Conservation (phyloP, 2,797 vertebrate genomes). For the Danio kyathit region DNA sequence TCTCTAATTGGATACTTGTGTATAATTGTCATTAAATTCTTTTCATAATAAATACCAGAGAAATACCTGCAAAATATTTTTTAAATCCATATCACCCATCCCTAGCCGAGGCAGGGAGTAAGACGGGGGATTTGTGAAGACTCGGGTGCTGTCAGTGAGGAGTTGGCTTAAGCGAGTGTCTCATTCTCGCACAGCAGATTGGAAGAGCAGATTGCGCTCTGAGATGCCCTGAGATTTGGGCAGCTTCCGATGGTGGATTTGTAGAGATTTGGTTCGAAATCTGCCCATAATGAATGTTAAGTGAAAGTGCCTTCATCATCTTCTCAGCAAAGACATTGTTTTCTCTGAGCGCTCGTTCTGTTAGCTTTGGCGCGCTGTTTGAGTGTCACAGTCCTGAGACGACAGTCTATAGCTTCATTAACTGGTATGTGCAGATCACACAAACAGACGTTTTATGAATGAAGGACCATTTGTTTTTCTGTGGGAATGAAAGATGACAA, state of each 20-base stretch:
- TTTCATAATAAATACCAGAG: too few species aligned
- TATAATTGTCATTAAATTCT: too few species aligned
- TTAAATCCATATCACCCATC: too few species aligned
- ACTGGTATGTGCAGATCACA: neutral
- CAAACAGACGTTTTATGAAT: constrained; percentile 22
- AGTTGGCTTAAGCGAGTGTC: constrained; percentile 30
- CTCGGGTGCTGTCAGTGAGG: constrained; percentile 49
- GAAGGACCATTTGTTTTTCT: constrained; percentile 23
- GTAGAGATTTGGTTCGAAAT: constrained; percentile 72
- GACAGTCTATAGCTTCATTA: constrained; percentile 23
- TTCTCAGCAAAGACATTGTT: constrained; percentile 44
- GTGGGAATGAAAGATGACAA: constrained; percentile 5
- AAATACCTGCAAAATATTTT: too few species aligned
- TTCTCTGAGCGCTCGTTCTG: constrained; percentile 45
- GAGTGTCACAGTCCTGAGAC: constrained; percentile 25
- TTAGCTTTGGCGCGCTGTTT: constrained; percentile 43
- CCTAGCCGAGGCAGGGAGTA: neutral
- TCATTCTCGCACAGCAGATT: constrained; percentile 69
- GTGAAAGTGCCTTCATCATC: constrained; percentile 53
- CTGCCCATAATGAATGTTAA: constrained; percentile 65
- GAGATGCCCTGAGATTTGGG: constrained; percentile 70
- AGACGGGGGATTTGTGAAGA: constrained; percentile 33
- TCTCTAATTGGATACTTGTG: too few species aligned
- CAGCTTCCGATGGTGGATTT: constrained; percentile 67
- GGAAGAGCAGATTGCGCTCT: constrained; percentile 72